Conservation (phyloP, 2,113 vertebrate species). For the Semicossyphus pulcher region DNA sequence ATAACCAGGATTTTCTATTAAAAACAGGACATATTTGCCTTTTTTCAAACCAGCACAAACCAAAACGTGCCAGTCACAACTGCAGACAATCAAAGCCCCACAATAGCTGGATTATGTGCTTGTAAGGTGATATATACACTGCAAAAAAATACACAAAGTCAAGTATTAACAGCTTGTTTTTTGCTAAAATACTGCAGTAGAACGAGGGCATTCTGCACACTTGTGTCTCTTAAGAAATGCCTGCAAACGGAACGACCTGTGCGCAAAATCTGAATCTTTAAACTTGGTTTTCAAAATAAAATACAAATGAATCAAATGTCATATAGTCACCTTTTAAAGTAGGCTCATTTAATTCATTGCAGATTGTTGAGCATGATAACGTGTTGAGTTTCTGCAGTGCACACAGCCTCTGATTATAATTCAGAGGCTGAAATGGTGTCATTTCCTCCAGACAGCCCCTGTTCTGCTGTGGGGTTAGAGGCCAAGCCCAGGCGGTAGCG, state of each 20-base stretch:
- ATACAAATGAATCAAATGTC: not conserved
- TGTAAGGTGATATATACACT: not conserved
- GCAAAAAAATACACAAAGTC: conserved; percentile 7
- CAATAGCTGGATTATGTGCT: conserved; percentile 15
- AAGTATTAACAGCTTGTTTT: conserved; percentile 18
- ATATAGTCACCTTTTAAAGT: not conserved
- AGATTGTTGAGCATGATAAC: not conserved
- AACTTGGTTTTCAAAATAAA: not conserved
- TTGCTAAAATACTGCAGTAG: not conserved
- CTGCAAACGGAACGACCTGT: not conserved
- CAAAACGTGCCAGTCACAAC: too few relatives aligned
- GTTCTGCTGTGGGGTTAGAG: conserved; percentile 74
- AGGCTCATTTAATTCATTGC: not conserved
- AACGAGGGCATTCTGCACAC: not conserved
- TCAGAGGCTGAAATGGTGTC: conserved; percentile 67
- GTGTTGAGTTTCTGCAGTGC: conserved; percentile 22
- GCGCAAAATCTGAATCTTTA: not conserved
- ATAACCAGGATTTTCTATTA: not conserved
- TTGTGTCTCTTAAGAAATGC: not conserved
- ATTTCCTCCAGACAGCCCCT: conserved; percentile 70
- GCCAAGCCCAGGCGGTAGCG: conserved; percentile 72
- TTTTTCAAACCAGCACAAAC: too few relatives aligned
- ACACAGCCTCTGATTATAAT: conserved; percentile 60
- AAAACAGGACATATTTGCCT: conserved; percentile 19
- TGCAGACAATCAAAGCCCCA: not conserved